These are phyloP conservation scores for Sebastes minor DNA, from an alignment of 2,797 vertebrate species.

Conservation along the genomic window DNA sequence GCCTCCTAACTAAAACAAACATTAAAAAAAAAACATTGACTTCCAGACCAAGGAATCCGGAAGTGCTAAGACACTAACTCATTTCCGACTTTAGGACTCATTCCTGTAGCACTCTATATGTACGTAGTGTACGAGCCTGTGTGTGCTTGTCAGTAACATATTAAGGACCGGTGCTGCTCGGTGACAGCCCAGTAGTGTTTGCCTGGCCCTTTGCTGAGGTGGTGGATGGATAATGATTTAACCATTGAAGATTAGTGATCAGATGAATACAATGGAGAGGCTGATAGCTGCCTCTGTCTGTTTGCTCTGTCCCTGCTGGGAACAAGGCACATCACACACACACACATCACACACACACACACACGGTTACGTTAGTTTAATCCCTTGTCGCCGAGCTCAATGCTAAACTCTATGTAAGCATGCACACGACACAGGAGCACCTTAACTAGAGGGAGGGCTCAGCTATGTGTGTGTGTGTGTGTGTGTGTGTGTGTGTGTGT, in stretches of 20 bases:
- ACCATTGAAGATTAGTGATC: slow-evolving; percentile 80
- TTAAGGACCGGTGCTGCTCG: slow-evolving; percentile 49
- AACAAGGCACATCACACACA: slow-evolving; percentile 51
- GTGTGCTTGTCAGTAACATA: slow-evolving; percentile 46
- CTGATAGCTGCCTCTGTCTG: slow-evolving; percentile 76
- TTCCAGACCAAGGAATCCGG: no score
- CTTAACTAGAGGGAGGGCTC: slow-evolving; percentile 31
- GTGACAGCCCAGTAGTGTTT: slow-evolving; percentile 75
- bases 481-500: slow-evolving; percentile 24
- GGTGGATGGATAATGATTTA: slow-evolving; percentile 81
- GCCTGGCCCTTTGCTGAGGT: slow-evolving; percentile 66
- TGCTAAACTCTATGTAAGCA: slow-evolving; percentile 67
- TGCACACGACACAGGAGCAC: slow-evolving; percentile 46
- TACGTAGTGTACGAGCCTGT: neutral
- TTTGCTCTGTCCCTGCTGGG: slow-evolving; percentile 74
- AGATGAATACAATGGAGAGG: slow-evolving; percentile 76
- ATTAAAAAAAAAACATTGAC: no score
- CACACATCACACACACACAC: neutral
- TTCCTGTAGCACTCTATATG: no score
- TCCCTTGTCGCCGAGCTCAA: slow-evolving; percentile 45
- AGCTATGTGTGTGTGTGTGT: neutral
- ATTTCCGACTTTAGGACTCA: no score
- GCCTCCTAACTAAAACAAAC: no score
- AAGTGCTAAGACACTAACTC: no score
- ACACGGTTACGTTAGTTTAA: slow-evolving; percentile 28